Base-by-base conservation (phyloP, 2,113 vertebrate genomes). In the Otus sunia region DNA sequence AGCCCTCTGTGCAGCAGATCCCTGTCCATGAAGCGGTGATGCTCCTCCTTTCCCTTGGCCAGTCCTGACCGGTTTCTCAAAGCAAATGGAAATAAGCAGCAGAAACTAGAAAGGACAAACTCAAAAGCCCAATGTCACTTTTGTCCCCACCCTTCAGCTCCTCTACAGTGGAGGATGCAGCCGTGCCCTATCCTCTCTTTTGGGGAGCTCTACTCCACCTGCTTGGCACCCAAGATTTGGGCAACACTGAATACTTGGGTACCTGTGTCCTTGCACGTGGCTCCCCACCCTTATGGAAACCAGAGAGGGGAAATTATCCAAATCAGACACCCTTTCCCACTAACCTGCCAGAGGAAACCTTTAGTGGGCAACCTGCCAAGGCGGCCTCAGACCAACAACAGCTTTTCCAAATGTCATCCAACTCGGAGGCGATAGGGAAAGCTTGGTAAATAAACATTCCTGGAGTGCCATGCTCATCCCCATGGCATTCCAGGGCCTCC, bases 401-500 rank as follows among this genome's bases (percentile, higher is more conserved):
- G 82, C 79, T 92, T 93, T 90, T 80, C 75, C 56, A 84, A 84
- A 92, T 86, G 68, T 79, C 53, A 52, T 84, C 64, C 90, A 74
- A 8, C 55, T 93, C 20, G 0, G 62, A 90, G 50, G 72, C 0
- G 0, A 55, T 20, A 62, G n/a, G 76, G 47, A 80, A 95, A 82
- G 41, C 59, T 93, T 3, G 0, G 30, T 79, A 92, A 95, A 83
- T 88, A 90, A 94, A 77, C 37, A 50, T 73, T 90, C 75, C 75
- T 86, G 0, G 1, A 41, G 29, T 86, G 37, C 62, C 63, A 58
- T 14, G 2, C 84, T 96, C 53, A 89, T 92, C 63, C 17, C 85
- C 9, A 3, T 72, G 83, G 41, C 80, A 92, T 85, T 30, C 72
- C 59, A 63, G 73, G 39, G 52, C 64, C 75, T 94, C 66, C 76